Base-by-base conservation (phyloP, 2,888 invertebrate species). In the Camponotus fellah region DNA sequence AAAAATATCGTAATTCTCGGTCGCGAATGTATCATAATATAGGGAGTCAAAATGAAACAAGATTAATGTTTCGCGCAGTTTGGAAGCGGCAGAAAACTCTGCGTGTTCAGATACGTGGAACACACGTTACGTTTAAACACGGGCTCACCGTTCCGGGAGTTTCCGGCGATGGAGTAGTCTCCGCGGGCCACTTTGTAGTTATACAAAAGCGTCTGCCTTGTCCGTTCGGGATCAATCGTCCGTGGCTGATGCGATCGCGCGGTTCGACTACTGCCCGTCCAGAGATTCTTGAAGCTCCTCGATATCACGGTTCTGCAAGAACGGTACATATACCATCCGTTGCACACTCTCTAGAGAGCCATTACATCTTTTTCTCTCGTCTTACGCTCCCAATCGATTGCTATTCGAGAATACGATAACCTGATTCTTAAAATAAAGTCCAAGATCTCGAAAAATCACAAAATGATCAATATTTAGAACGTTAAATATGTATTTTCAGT, bases 221-320 rank as follows among this genome's bases (percentile, higher is more conserved):
- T 98, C 83, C 97, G 93, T 87, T 96, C 96, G 2, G 98, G 98
- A 94, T 98, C 98, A 86, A 97, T 95, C 53, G 96, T 96, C 75
- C 95, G 95, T 77, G 96, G 95, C 91, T 95, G 95, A 85, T 96
- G 95, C 9, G 96, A 95, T 88, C 98, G 96, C 71, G 97, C 98
- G 83, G 97, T 97, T 91, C 98, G 95, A 82, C 96, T 95, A 83
- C 96, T 96, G 88, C 96, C 96, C 69, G 96, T 96, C 97, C 97
- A 97, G 89, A 96, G 95, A 85, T 96, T 96, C 91, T 95, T 95
- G 92, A 98, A 96, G 71, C 97, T 97, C 92, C 97, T 96, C 92
- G 97, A 96, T 88, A 98, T 97, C 92, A 97, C 96, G 92, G 97
- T 97, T 92, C 98, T 98, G 95, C 80, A 96, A 96, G 92, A 89